These are phyloP conservation scores for Drosophila macrospina DNA, from an alignment of 2,888 invertebrate genomes.

Conservation along the genomic window DNA sequence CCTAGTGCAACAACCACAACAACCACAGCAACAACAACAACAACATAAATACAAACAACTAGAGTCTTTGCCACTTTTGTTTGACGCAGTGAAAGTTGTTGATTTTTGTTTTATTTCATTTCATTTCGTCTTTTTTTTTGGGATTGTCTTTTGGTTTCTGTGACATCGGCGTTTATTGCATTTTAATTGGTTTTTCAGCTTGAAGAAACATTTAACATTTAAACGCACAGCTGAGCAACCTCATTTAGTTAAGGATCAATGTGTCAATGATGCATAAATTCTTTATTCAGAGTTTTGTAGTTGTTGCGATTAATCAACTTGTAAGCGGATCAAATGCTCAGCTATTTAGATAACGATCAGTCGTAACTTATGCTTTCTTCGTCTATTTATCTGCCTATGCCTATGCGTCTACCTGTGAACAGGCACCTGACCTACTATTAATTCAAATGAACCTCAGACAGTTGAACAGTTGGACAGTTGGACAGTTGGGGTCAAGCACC, in stretches of 20 bases:
- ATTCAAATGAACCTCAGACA: conserved; percentile 69
- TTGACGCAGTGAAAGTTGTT: conserved; percentile 70
- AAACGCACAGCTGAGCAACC: conserved; percentile 43
- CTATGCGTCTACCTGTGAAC: conserved; percentile 54
- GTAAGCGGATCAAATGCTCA: conserved; percentile 35
- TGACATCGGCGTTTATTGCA: conserved; percentile 58
- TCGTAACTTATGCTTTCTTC: conserved; percentile 72
- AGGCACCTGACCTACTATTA: conserved; percentile 71
- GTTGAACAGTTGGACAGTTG: conserved; percentile 5
- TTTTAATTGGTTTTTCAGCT: conserved; percentile 68
- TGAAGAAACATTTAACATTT: conserved; percentile 55
- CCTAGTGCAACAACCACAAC: conserved; percentile 27
- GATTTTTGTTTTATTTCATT: conserved; percentile 27
- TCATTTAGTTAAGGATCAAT: conserved; percentile 40
- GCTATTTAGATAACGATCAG: conserved; percentile 54
- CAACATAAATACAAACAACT: conserved; percentile 7
- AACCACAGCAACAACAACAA: conserved; percentile 23
- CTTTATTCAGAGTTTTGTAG: conserved; percentile 16
- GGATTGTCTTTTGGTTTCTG: conserved; percentile 49
- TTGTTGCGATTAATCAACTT: conserved; percentile 47
- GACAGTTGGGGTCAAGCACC: conserved; percentile 67
- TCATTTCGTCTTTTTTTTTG: conserved; percentile 31
- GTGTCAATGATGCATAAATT: conserved; percentile 48
- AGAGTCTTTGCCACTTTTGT: conserved; percentile 41
- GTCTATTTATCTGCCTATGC: conserved; percentile 43